Evolutionary conservation across 2,888 invertebrate genomes (phyloP).

Genomic region (Halictus ligatus): DNA sequence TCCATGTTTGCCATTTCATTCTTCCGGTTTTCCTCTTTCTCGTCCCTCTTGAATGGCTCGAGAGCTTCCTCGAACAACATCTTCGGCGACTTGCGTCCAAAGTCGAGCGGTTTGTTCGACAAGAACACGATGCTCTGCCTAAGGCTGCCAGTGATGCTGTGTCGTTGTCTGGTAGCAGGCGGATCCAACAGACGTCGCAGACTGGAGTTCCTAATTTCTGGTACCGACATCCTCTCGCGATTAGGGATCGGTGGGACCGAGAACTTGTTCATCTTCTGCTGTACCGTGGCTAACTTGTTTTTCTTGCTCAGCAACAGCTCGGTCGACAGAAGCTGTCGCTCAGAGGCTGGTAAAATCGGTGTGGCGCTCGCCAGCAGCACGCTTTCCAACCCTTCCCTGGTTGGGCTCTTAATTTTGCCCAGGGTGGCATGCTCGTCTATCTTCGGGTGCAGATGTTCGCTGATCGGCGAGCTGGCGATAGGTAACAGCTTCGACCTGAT

Average conservation of each 20-base stretch:
- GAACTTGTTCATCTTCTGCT: slow-evolving; percentile 32
- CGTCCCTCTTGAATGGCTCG: slow-evolving; percentile 63
- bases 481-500: slow-evolving; percentile 76
- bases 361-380: slow-evolving; percentile 78
- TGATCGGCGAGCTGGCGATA: slow-evolving; percentile 80
- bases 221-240: slow-evolving; percentile 81
- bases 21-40: slow-evolving; percentile 61
- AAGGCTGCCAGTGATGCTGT: slow-evolving; percentile 79
- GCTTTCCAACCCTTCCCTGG: slow-evolving; percentile 75
- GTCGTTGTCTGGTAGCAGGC: slow-evolving; percentile 78
- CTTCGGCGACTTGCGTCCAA: slow-evolving; percentile 60
- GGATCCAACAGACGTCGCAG: slow-evolving; percentile 79
- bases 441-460: slow-evolving; percentile 72
- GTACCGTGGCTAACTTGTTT: background rate
- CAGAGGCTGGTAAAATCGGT: slow-evolving; percentile 76
- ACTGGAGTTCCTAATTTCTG: slow-evolving; percentile 81
- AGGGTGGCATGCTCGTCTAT: slow-evolving; percentile 45
- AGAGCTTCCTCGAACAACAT: slow-evolving; percentile 63
- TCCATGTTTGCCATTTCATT: slow-evolving; percentile 50
- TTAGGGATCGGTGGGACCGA: slow-evolving; percentile 47
- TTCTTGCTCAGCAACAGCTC: slow-evolving; percentile 36
- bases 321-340: slow-evolving; percentile 68
- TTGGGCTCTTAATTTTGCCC: slow-evolving; percentile 50
- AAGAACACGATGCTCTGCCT: slow-evolving; percentile 69
- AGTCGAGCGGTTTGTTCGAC: slow-evolving; percentile 62